Conservation (phyloP, 2,113 vertebrate species). For the Bufo bufo region DNA sequence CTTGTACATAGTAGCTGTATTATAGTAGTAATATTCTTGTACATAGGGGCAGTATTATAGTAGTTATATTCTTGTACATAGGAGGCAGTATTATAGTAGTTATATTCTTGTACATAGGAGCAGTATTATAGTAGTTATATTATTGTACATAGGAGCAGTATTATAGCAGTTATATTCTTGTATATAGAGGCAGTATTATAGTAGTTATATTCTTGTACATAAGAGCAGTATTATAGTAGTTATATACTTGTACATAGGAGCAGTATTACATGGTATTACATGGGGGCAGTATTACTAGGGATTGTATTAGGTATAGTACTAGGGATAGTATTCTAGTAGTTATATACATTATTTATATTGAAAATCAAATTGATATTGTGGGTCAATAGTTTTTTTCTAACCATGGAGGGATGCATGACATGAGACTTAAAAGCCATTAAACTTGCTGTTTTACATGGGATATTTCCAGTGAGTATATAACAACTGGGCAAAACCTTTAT, state of each 20-base stretch:
- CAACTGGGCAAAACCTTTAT: no score
- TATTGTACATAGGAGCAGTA: slow-evolving; percentile 3
- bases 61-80: slow-evolving; percentile 10
- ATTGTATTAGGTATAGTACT: background rate
- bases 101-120: background rate
- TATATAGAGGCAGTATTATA: background rate
- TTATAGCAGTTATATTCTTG: background rate
- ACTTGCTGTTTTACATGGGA: no score
- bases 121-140: slow-evolving; percentile 6
- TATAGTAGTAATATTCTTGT: slow-evolving; percentile 14
- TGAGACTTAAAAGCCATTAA: no score
- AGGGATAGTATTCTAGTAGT: slow-evolving; percentile 4
- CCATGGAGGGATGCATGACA: no score
- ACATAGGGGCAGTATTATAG: background rate
- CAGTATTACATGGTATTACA: background rate
- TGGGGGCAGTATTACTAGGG: background rate
- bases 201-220: slow-evolving; percentile 11
- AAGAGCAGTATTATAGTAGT: slow-evolving; percentile 12
- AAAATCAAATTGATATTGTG: no score
- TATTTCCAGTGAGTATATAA: no score
- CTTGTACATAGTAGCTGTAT: background rate
- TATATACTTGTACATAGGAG: background rate
- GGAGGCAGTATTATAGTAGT: slow-evolving; percentile 5
- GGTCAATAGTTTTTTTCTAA: no score
- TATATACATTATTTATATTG: background rate